A percentile compares a stretch with the other conserved stretches of the same genome.
These are phyloP conservation scores for Psylliodes chrysocephalus DNA, from an alignment of 2,888 invertebrate species.

Conservation along the genomic window DNA sequence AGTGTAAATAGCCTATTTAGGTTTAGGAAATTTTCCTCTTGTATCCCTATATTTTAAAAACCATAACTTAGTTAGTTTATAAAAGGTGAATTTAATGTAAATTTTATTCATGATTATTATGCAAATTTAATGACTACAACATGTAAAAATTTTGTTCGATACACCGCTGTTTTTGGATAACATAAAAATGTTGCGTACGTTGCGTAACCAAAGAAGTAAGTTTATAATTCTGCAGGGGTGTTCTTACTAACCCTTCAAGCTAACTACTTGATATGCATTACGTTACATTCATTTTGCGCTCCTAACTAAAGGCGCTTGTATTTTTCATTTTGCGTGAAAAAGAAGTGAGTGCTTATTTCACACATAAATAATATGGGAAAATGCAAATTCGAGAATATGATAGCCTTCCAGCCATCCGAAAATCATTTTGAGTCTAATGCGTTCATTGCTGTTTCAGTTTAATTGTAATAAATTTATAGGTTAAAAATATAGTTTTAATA, in stretches of 20 bases:
- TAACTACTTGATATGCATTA: constrained; percentile 65
- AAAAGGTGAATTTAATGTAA: not conserved
- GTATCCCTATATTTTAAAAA: too few relatives aligned
- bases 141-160: too few relatives aligned
- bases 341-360: constrained; percentile 59
- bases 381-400: constrained; percentile 23
- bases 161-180: constrained; percentile 46
- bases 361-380: constrained; percentile 56
- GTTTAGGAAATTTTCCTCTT: too few relatives aligned
- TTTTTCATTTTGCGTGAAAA: constrained; percentile 61
- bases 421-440: too few relatives aligned
- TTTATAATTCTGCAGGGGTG: constrained; percentile 62
- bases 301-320: constrained; percentile 62
- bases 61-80: too few relatives aligned
- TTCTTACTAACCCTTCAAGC: constrained; percentile 60
- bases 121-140: too few relatives aligned
- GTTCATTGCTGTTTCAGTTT: too few relatives aligned
- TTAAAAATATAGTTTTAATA: too few relatives aligned
- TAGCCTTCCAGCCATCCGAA: too few relatives aligned
- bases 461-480: too few relatives aligned
- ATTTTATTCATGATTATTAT: too few relatives aligned
- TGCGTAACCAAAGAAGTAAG: constrained; percentile 55
- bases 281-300: constrained; percentile 63
- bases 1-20: too few relatives aligned
- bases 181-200: constrained; percentile 57